A percentile compares a stretch with the other conserved stretches of the same genome.
Evolutionary conservation across 2,888 invertebrate species (phyloP).

Genomic region (Drosophila rellima): DNA sequence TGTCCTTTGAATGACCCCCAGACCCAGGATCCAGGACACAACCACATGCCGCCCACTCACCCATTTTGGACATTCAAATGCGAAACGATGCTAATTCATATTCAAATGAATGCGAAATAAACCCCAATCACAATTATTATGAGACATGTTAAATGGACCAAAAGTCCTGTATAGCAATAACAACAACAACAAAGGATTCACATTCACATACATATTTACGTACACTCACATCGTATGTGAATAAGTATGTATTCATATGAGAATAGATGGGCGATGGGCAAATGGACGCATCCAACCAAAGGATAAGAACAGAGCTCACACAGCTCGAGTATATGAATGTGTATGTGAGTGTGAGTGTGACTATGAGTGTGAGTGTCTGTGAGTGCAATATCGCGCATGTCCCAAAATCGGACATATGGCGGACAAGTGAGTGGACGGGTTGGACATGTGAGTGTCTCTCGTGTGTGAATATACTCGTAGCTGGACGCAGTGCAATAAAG

Average conservation of each 20-base stretch:
- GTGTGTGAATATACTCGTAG: slow-evolving; percentile 21
- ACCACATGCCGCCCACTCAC: slow-evolving; percentile 22
- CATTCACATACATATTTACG: slow-evolving; percentile 8
- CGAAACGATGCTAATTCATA: slow-evolving; percentile 82
- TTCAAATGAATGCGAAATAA: slow-evolving; percentile 83
- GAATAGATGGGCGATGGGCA: slow-evolving; percentile 37
- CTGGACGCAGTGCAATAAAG: slow-evolving; percentile 21
- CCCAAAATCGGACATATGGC: slow-evolving; percentile 57
- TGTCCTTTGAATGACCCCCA: slow-evolving; percentile 54
- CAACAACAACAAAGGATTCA: slow-evolving; percentile 34
- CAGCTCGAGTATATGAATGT: slow-evolving; percentile 7
- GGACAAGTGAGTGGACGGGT: slow-evolving; percentile 68
- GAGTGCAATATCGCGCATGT: slow-evolving; percentile 70
- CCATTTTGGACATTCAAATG: slow-evolving; percentile 64
- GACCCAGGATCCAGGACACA: slow-evolving; percentile 2
- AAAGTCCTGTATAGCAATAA: slow-evolving; percentile 75
- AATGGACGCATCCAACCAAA: slow-evolving; percentile 49
- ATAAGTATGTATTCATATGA: slow-evolving; percentile 20
- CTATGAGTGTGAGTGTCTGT: slow-evolving; percentile 25
- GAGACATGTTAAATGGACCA: slow-evolving; percentile 84
- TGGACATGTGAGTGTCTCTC: slow-evolving; percentile 31
- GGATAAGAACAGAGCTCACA: slow-evolving; percentile 26
- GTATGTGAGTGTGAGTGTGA: slow-evolving; percentile 1
- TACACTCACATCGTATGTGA: slow-evolving; percentile 24
- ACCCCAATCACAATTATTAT: slow-evolving; percentile 84